Evolutionary conservation across 2,797 vertebrate genomes (phyloP), one percentile per base, ranked within the genome.

Genomic region (Selene dorsalis): DNA sequence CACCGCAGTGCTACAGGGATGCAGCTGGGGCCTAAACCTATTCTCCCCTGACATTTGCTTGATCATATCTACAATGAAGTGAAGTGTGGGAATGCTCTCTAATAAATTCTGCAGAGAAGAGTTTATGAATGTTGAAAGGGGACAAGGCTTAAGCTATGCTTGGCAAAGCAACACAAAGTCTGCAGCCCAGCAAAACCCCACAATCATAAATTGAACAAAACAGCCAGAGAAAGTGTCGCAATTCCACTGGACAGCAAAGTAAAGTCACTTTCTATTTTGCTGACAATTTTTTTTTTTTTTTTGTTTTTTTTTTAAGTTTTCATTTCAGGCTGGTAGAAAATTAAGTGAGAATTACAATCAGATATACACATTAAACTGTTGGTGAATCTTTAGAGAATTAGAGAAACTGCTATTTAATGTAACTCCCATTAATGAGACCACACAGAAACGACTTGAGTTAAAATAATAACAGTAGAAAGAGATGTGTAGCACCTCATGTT

Each of bases 51-150:
- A 48, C 30, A 22, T 22, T 56, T 3, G 10, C 48, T 60, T 76
- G 22, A 66, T 64, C 74, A 41, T 32, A 68, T 68, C 32, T 62
- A 35, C 30, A 16, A 11, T 18, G 48, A 43, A 69, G 38, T 18
- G 22, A 69, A 71, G 57, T 52, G 56, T 61, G 35, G 47, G 28
- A 61, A 69, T 56, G 55, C 59, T 56, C 32, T 50, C 30, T 52
- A 24, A 63, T 67, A 50, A 30, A 53, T 66, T 57, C 59, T 60
- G 73, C 57, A 20, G 28, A 52, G 48, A 18, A 10, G 30, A 43
- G n/a, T 39, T 68, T 53, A 72, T 69, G 39, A 68, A 61, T 57
- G 70, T 58, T 68, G 41, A 63, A 69, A 48, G 52, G 52, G 24
- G 28, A 45, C 30, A 3, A 30, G 45, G 38, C 17, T 57, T 58